A percentile compares a stretch with the other conserved stretches of the same genome.
These are phyloP conservation scores for Dasypus novemcinctus DNA, from an alignment of 2,113 vertebrate genomes.

Conservation along the genomic window DNA sequence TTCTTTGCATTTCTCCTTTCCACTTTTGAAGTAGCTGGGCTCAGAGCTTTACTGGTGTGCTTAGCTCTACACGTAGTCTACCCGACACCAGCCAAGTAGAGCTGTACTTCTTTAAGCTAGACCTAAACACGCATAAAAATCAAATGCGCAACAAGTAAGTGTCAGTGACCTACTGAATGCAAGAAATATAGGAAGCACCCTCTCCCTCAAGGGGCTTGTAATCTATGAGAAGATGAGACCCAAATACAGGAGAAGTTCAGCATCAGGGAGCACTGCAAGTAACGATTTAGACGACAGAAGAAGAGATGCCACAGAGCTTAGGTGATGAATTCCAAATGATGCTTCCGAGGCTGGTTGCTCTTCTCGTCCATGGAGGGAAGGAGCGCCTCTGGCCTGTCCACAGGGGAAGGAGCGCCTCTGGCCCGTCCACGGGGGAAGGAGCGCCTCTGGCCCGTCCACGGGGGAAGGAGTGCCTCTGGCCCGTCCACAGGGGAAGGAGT, in stretches of 20 bases:
- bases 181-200: not conserved
- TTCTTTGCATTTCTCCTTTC: not conserved
- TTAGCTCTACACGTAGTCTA: not conserved
- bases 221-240: not conserved
- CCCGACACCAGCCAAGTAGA: not conserved
- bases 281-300: not conserved
- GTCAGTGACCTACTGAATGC: not conserved
- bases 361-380: not conserved
- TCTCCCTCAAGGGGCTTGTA: not conserved
- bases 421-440: not conserved
- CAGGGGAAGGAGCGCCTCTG: not conserved
- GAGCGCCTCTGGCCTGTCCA: not conserved
- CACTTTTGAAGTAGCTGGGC: not conserved
- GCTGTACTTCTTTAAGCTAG: not conserved
- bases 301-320: not conserved
- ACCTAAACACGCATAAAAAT: not conserved
- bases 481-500: not conserved
- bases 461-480: not conserved
- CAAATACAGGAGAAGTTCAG: not conserved
- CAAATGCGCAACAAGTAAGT: not conserved
- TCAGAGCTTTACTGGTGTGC: not conserved
- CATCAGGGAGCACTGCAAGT: not conserved
- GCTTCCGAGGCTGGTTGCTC: not conserved
- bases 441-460: not conserved
- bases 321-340: slow-evolving; percentile 40